A percentile compares a stretch with the other conserved stretches of the same genome.
Conservation (phyloP, 1,140 invertebrate genomes). For the Ruditapes philippinarum region DNA sequence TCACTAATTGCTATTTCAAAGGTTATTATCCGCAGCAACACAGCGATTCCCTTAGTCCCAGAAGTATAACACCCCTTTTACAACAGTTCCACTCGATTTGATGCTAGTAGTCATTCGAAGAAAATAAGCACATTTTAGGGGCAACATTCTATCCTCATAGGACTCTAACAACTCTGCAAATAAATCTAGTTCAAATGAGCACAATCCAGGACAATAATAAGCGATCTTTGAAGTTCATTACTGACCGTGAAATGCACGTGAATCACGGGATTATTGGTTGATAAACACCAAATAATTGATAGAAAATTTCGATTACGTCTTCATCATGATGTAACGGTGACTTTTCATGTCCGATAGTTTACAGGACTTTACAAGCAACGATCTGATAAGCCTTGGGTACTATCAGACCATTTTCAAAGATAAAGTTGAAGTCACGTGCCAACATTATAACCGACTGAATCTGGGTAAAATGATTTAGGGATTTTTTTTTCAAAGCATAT, state of each 20-base stretch:
- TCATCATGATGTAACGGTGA: conserved; percentile 38
- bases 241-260: conserved; percentile 35
- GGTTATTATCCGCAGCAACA: too few relatives aligned
- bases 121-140: not conserved
- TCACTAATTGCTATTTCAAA: too few relatives aligned
- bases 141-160: too few relatives aligned
- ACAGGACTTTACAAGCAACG: too few relatives aligned
- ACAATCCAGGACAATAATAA: not conserved
- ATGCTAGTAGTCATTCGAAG: not conserved
- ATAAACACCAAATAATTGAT: conserved; percentile 16
- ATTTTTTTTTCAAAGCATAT: too few relatives aligned
- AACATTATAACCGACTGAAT: too few relatives aligned
- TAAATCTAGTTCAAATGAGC: not conserved
- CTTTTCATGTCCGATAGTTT: not conserved
- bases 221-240: not conserved
- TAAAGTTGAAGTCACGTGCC: too few relatives aligned
- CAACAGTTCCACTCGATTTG: not conserved
- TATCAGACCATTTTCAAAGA: too few relatives aligned
- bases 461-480: too few relatives aligned
- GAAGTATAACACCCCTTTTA: not conserved
- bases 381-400: too few relatives aligned
- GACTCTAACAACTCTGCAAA: too few relatives aligned
- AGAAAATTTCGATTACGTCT: conserved; percentile 13
- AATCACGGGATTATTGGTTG: not conserved
- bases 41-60: not conserved